These are phyloP conservation scores for Heliconius ismenius DNA, from an alignment of 2,888 invertebrate species.

Conservation along the genomic window DNA sequence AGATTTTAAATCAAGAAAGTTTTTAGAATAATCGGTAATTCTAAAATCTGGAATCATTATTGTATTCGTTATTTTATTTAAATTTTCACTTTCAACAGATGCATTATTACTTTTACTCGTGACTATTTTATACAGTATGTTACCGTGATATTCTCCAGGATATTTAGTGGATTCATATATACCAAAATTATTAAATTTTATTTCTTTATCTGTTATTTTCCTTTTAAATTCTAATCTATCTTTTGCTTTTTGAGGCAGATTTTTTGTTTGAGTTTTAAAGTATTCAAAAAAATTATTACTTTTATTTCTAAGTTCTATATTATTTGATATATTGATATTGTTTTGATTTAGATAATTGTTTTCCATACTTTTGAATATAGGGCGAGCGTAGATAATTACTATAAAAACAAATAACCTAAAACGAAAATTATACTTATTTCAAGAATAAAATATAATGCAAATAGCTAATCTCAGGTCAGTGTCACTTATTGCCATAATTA, in stretches of 20 bases:
- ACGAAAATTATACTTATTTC: constrained; percentile 20
- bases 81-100: neutral
- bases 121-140: neutral
- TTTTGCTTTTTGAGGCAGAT: constrained; percentile 15
- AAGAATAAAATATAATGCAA: neutral
- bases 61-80: neutral
- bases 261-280: neutral
- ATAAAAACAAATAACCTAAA: constrained; percentile 72
- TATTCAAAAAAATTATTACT: neutral
- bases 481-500: neutral
- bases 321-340: constrained; percentile 1
- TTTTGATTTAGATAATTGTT: constrained; percentile 45
- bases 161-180: constrained; percentile 23
- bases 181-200: constrained; percentile 34
- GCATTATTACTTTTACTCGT: constrained; percentile 1
- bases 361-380: constrained; percentile 67
- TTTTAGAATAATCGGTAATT: constrained; percentile 5
- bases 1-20: constrained; percentile 16
- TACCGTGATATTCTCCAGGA: constrained; percentile 5
- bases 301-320: constrained; percentile 27
- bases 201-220: constrained; percentile 33
- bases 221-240: constrained; percentile 35
- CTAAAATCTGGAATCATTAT: neutral
- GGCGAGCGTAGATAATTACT: constrained; percentile 61
- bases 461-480: neutral